phyloP scores from a whole-genome alignment of 2,113 vertebrate species.

The Trematocara variabile region DNA sequence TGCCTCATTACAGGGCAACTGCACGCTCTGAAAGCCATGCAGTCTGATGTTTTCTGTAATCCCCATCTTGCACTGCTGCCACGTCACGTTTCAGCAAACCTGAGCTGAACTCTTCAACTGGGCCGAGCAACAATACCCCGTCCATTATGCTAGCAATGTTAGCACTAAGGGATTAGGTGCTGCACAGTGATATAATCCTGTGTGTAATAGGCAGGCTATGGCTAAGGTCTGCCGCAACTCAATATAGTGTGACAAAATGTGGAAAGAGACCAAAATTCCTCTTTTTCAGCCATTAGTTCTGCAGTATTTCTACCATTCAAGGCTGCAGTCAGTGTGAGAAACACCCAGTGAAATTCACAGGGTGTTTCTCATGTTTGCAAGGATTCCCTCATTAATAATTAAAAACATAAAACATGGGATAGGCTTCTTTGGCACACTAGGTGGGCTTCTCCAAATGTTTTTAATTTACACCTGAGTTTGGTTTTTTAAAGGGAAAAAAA shows the following conservation, averaged over 20 bases:
- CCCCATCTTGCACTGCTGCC: background rate
- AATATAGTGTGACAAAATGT: background rate
- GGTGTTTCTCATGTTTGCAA: background rate
- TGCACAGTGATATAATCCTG: background rate
- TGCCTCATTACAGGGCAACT: conserved; percentile 9
- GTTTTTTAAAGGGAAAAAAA: background rate
- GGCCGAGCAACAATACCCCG: background rate
- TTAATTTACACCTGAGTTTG: background rate
- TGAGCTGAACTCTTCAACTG: conserved; percentile 1
- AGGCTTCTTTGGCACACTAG: background rate
- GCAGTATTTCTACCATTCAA: background rate
- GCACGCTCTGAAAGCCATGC: background rate
- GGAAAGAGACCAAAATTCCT: background rate
- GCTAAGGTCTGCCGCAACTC: background rate
- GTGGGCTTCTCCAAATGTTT: background rate
- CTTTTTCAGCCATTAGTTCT: background rate
- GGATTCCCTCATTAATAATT: background rate
- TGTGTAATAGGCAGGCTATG: background rate
- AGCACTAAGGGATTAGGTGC: background rate
- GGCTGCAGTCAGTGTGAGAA: background rate
- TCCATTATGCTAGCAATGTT: background rate
- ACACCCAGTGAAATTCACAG: background rate
- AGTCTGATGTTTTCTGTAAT: background rate
- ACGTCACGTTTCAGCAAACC: conserved; percentile 15
- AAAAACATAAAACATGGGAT: background rate